phyloP scores from a whole-genome alignment of 2,113 vertebrate genomes.

The Cyanoramphus novaezelandiae region DNA sequence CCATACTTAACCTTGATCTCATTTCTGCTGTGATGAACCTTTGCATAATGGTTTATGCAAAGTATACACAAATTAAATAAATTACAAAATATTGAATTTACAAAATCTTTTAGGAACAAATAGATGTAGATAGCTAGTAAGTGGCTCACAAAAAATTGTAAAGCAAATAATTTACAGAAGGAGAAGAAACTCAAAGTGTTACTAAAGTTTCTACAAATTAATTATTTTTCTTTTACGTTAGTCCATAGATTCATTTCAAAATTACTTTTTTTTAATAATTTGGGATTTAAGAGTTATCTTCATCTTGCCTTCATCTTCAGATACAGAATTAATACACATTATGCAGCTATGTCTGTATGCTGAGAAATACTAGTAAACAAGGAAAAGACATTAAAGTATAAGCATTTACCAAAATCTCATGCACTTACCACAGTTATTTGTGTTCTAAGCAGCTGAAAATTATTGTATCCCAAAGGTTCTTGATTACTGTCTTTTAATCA shows the following conservation, averaged over 20 bases:
- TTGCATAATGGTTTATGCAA: neutral
- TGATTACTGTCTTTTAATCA: neutral
- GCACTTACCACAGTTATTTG: neutral
- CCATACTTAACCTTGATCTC: neutral
- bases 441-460: neutral
- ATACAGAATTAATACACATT: neutral
- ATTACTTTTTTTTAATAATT: neutral
- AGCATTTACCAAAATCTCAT: neutral
- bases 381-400: neutral
- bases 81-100: neutral
- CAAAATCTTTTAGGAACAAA: neutral
- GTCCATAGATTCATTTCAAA: neutral
- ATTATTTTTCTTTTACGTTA: neutral
- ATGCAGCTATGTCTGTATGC: neutral
- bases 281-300: neutral
- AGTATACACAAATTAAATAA: neutral
- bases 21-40: neutral
- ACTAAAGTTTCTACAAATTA: neutral
- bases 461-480: neutral
- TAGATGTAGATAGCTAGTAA: neutral
- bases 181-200: neutral
- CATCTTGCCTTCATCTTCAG: neutral
- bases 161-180: neutral
- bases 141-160: neutral
- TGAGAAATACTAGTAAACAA: neutral